Base-by-base conservation (phyloP, 2,888 invertebrate species). In the Acleris literana region DNA sequence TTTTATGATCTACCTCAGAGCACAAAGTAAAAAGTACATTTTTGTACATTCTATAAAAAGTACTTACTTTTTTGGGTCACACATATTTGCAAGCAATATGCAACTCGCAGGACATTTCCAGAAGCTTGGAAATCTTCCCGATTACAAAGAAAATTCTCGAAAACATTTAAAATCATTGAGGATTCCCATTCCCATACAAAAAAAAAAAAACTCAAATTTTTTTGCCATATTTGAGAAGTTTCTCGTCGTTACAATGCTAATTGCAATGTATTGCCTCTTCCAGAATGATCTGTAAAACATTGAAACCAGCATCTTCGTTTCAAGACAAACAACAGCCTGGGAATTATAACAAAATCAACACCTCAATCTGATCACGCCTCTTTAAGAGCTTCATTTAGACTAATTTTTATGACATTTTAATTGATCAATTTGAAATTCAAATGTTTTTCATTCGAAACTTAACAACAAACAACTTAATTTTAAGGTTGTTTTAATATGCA, bases 381-480 rank as follows among this genome's bases (percentile, higher is more conserved):
- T 33, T 55, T 60, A 39, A 39, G 61, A 56, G 55, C 16, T 17
- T 5, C 33, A 43, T 52, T 51, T 18, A 51, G 44, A 49, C 29
- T 25, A 60, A 29, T 60, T 60, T 64, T 60, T 33, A 61, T 61
- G 17, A 29, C 22, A n/a, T 51, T 52, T 46, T 44, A 46, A 44
- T 65, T 11, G 44, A 49, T 51, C 18, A 11, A 61, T 61, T 65
- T 46, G 49, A 55, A 65, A 56, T 65, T 61, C 33, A 61, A 65
- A 61, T 55, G 44, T 65, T 51, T 43, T 51, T 65, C 18, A 55
- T 43, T 29, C 48, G 39, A 39, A 20, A 44, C 60, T 64, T 61
- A 56, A 56, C 51, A 9, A 51, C 51, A 65, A 54, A 55, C 59
- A 55, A 39, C 58, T 54, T 59, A 60, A 64, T 64, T 59, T 60